phyloP scores from a whole-genome alignment of 2,888 invertebrate genomes.

The Tenthredo scrophulariae region DNA sequence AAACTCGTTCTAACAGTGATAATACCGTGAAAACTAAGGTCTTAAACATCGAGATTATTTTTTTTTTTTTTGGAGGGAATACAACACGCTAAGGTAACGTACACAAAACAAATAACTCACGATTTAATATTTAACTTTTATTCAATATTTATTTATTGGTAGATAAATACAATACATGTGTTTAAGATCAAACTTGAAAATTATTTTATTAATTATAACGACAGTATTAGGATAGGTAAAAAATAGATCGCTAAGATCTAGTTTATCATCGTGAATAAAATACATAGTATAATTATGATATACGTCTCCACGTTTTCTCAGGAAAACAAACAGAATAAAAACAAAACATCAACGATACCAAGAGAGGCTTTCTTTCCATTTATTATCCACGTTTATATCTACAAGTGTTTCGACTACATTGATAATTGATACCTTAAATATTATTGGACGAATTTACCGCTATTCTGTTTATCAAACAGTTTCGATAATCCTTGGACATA shows the following conservation, averaged over 20 bases:
- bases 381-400: background rate
- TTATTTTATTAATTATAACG: background rate
- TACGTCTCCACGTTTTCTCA: conserved; percentile 27
- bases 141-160: background rate
- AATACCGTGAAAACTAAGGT: background rate
- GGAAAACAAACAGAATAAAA: no score
- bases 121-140: background rate
- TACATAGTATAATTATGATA: background rate
- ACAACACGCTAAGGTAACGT: background rate
- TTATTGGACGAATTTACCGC: conserved; percentile 65
- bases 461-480: background rate
- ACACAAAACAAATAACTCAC: background rate
- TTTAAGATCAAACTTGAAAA: background rate
- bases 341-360: background rate
- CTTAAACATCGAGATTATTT: background rate
- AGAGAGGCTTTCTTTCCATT: background rate
- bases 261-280: background rate
- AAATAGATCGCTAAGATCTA: background rate
- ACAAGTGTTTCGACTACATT: background rate
- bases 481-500: background rate
- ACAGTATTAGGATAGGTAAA: conserved; percentile 1
- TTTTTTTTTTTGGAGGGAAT: conserved; percentile 30
- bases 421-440: conserved; percentile 54
- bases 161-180: background rate
- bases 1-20: background rate